Evolutionary conservation across 2,888 invertebrate species (phyloP).

Genomic region (Sphaeridia pumilis): DNA sequence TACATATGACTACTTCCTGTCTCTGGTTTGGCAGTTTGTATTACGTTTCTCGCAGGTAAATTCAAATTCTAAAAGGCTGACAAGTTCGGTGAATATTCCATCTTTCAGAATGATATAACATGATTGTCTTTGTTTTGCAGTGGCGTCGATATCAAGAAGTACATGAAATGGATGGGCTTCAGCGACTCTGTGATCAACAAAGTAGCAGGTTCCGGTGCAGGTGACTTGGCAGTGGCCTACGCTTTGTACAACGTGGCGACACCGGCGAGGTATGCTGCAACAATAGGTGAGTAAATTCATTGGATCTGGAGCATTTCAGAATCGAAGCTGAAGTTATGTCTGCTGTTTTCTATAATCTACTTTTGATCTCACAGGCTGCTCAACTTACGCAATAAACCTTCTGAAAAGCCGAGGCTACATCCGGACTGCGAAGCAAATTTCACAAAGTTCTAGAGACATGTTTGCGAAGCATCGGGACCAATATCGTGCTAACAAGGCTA

Average conservation of each 20-base stretch:
- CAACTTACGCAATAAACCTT: slow-evolving; percentile 71
- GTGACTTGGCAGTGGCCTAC: slow-evolving; percentile 79
- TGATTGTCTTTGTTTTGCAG: no score
- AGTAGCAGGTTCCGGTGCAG: slow-evolving; percentile 65
- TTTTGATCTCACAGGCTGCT: slow-evolving; percentile 56
- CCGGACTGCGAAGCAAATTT: slow-evolving; percentile 54
- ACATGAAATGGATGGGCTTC: slow-evolving; percentile 63
- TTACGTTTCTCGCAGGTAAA: slow-evolving; percentile 67
- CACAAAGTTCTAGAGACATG: slow-evolving; percentile 47
- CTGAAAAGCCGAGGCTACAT: slow-evolving; percentile 68
- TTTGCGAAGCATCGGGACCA: slow-evolving; percentile 49
- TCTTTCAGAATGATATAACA: no score
- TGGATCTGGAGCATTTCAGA: no score
- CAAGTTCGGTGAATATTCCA: no score
- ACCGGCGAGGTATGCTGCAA: slow-evolving; percentile 82
- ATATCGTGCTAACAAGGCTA: no score
- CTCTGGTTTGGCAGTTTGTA: slow-evolving; percentile 85
- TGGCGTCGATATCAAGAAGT: slow-evolving; percentile 74
- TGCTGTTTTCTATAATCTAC: background rate
- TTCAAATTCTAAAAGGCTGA: no score
- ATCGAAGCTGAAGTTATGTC: no score
- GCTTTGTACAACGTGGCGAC: slow-evolving; percentile 87
- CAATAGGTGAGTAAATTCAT: slow-evolving; percentile 57
- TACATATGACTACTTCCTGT: slow-evolving; percentile 76
- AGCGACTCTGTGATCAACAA: slow-evolving; percentile 67